Evolutionary conservation across 2,888 invertebrate species (phyloP).

Genomic region (Melitaea athalia): DNA sequence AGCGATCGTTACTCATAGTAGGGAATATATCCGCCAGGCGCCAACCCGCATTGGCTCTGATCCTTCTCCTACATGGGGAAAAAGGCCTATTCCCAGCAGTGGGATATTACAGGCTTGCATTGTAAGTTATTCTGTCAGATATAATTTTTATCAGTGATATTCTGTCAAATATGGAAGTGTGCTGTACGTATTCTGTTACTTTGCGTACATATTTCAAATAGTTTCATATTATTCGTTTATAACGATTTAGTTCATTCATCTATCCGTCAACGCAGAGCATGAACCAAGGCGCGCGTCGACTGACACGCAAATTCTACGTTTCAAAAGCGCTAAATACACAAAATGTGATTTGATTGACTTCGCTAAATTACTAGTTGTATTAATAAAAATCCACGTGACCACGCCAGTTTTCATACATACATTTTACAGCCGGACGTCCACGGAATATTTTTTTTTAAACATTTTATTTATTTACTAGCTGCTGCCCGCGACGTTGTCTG

Average conservation of each 20-base stretch:
- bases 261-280: conserved; percentile 57
- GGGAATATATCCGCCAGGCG: too few relatives aligned
- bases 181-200: not conserved
- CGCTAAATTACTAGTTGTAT: not conserved
- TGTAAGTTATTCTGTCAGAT: too few relatives aligned
- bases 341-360: conserved; percentile 9
- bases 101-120: too few relatives aligned
- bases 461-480: too few relatives aligned
- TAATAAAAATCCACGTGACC: not conserved
- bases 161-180: not conserved
- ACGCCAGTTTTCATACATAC: too few relatives aligned
- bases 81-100: too few relatives aligned
- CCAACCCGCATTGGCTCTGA: too few relatives aligned
- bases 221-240: conserved; percentile 38
- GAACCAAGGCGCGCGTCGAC: conserved; percentile 34
- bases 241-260: conserved; percentile 62
- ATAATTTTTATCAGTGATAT: not conserved
- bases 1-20: too few relatives aligned
- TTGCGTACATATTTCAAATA: conserved; percentile 2
- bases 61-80: too few relatives aligned
- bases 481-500: too few relatives aligned
- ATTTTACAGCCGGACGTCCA: too few relatives aligned
- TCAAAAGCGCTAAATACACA: conserved; percentile 8
- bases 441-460: too few relatives aligned
- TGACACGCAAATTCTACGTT: conserved; percentile 29